Percentiles rank a stretch among this genome's conserved stretches.
Evolutionary conservation across 2,113 vertebrate species (phyloP).

Genomic region (Perca flavescens): DNA sequence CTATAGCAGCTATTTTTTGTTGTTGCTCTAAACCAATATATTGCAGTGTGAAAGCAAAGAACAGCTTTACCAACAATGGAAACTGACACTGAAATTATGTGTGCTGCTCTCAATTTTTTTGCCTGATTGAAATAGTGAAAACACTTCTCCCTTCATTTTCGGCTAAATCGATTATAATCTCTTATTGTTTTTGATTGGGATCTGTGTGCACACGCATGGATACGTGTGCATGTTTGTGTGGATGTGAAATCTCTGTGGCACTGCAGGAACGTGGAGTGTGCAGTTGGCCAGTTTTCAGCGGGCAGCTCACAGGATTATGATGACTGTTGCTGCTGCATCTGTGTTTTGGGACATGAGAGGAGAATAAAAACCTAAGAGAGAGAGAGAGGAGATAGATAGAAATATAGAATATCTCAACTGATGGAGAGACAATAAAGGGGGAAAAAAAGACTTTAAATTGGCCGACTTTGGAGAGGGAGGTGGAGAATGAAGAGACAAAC

Average conservation of each 20-base stretch:
- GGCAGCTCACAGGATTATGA: slow-evolving; percentile 80
- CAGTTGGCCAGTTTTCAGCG: slow-evolving; percentile 73
- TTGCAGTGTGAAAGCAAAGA: neutral
- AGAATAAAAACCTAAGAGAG: slow-evolving; percentile 22
- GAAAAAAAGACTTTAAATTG: neutral
- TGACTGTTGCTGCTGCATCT: slow-evolving; percentile 65
- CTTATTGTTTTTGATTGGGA: slow-evolving; percentile 45
- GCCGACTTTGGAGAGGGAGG: slow-evolving; percentile 13
- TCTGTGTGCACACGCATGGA: slow-evolving; percentile 10
- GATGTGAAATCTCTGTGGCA: slow-evolving; percentile 70
- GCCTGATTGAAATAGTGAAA: slow-evolving; percentile 35
- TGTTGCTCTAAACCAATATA: neutral
- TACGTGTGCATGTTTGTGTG: slow-evolving; percentile 35
- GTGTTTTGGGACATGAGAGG: slow-evolving; percentile 55
- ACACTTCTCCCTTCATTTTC: neutral
- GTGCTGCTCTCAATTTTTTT: neutral
- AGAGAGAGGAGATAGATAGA: slow-evolving; percentile 15
- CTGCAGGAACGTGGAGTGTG: slow-evolving; percentile 65
- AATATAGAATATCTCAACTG: slow-evolving; percentile 25
- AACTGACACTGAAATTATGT: slow-evolving; percentile 28
- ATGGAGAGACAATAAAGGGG: neutral
- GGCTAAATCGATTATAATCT: slow-evolving; percentile 44
- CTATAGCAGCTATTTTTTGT: neutral
- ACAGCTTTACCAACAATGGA: neutral
- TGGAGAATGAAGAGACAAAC: slow-evolving; percentile 20